These are phyloP conservation scores for Lepidocolaptes lacrymiger DNA, from an alignment of 2,797 vertebrate species.

Conservation along the genomic window DNA sequence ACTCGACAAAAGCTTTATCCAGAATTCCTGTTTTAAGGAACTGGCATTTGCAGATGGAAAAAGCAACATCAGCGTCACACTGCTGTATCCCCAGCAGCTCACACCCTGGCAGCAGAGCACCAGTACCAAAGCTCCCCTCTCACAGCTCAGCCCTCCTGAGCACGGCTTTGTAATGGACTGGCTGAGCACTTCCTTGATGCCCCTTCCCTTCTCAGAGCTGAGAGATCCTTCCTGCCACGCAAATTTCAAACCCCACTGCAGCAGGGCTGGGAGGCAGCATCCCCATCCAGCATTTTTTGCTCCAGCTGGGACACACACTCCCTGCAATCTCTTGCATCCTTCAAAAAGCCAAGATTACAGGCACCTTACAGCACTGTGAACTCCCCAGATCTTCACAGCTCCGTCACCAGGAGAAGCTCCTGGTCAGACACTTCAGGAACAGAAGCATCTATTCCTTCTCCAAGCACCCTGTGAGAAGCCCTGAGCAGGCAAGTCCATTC, in stretches of 20 bases:
- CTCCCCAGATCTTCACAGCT: background rate
- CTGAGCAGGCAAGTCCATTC: background rate
- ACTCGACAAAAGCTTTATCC: background rate
- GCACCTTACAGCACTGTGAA: background rate
- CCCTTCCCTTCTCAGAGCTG: background rate
- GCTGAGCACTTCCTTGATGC: background rate
- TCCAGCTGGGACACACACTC: background rate
- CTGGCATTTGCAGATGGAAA: background rate
- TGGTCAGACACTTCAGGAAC: background rate
- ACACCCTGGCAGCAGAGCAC: background rate
- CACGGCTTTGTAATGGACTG: rapidly evolving
- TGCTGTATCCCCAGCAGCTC: background rate
- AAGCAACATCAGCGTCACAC: rapidly evolving
- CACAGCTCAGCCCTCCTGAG: background rate
- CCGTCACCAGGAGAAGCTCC: background rate
- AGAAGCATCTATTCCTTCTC: background rate
- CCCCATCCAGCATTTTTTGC: background rate
- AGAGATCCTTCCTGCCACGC: background rate
- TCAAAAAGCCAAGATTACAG: background rate
- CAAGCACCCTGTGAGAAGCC: background rate
- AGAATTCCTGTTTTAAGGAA: background rate
- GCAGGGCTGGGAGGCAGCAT: background rate
- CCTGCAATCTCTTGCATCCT: background rate
- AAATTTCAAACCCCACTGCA: background rate
- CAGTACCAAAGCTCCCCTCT: background rate